Conservation (phyloP, 37 sponge, comb jelly and placozoan genomes). For the Bolinopsis microptera region DNA sequence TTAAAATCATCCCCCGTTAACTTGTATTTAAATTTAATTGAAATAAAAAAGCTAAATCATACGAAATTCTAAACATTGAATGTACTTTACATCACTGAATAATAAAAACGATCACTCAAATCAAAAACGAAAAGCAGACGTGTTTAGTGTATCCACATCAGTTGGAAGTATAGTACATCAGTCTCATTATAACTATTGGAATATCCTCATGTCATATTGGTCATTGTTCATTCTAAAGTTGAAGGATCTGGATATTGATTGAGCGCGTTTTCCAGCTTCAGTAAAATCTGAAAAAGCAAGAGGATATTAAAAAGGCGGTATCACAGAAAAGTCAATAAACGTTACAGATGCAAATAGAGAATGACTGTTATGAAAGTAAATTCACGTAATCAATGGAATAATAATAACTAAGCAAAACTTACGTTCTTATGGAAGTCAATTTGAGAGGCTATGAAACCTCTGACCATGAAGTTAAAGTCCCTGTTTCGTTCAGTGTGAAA, state of each 20-base stretch:
- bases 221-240: not conserved
- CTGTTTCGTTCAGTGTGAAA: constrained; percentile 83
- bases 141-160: too few species aligned
- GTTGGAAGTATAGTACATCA: too few species aligned
- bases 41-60: not conserved
- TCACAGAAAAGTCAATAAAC: too few species aligned
- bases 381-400: too few species aligned
- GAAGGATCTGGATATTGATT: constrained; percentile 22
- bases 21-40: not conserved
- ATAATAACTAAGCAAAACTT: not conserved
- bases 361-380: too few species aligned
- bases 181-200: too few species aligned
- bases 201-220: too few species aligned
- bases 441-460: constrained; percentile 71
- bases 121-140: not conserved
- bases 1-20: not conserved
- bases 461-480: constrained; percentile 88
- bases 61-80: not conserved
- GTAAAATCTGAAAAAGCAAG: constrained; percentile 16
- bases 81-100: not conserved
- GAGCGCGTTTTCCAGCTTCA: not conserved
- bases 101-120: not conserved
- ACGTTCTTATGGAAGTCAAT: constrained; percentile 87
- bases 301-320: too few species aligned
- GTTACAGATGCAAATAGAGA: too few species aligned